Evolutionary conservation across 1,140 invertebrate species (phyloP).

Genomic region (Hyposmocoma kahamanoa): DNA sequence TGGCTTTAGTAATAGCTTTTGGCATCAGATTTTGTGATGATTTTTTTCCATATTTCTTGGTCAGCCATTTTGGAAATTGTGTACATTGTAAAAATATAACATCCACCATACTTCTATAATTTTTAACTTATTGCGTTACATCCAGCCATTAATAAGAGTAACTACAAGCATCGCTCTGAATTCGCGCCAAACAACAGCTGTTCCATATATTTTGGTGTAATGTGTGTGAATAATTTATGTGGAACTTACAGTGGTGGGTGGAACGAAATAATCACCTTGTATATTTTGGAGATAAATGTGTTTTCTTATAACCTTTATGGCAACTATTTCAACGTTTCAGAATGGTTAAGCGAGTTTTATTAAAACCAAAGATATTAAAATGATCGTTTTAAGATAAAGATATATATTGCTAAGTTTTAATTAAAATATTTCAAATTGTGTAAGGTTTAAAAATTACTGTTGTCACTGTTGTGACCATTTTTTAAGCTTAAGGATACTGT

Average conservation of each 20-base stretch:
- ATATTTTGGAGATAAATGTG: no score
- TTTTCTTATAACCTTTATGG: background rate
- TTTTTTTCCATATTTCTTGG: no score
- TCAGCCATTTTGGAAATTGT: no score
- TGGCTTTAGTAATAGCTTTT: no score
- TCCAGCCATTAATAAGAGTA: no score
- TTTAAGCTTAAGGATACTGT: background rate
- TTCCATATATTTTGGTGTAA: background rate
- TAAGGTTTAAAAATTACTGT: background rate
- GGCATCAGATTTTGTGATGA: no score
- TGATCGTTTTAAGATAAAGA: background rate
- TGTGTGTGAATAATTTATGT: background rate
- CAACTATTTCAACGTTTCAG: background rate
- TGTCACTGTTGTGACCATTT: conserved; percentile 1
- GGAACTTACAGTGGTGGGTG: no score
- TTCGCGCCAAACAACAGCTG: background rate
- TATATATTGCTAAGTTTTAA: background rate
- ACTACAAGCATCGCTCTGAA: no score
- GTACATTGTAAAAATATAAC: no score
- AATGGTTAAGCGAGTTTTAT: conserved; percentile 22
- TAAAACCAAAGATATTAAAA: conserved; percentile 49
- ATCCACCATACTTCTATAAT: no score
- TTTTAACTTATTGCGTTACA: no score
- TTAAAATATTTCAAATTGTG: background rate
- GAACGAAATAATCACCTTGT: no score